These are phyloP conservation scores for Trachymyrmex septentrionalis DNA, from an alignment of 1,140 invertebrate species.

Conservation along the genomic window DNA sequence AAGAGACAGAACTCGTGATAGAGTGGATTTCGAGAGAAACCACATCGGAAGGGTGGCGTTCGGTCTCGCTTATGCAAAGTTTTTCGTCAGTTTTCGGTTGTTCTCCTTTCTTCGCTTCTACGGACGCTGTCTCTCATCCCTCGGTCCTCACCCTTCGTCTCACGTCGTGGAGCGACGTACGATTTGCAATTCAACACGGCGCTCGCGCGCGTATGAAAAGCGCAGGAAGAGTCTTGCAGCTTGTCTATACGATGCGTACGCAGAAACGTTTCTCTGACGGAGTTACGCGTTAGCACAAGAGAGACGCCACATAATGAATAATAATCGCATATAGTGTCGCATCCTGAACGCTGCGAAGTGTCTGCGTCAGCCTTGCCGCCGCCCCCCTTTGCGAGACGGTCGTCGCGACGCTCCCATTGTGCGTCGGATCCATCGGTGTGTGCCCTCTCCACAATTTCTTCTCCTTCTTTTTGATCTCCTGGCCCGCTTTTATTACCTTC, in stretches of 20 bases:
- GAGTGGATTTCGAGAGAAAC: slow-evolving; percentile 14
- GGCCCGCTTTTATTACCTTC: slow-evolving; percentile 82
- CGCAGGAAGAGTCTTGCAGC: slow-evolving; percentile 1
- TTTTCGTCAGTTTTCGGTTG: slow-evolving; percentile 64
- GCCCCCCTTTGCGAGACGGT: slow-evolving; percentile 34
- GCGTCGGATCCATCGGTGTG: slow-evolving; percentile 76
- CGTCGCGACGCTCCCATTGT: slow-evolving; percentile 64
- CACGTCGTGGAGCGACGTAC: slow-evolving; percentile 17
- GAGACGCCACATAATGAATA: slow-evolving; percentile 84
- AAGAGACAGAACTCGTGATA: slow-evolving; percentile 17
- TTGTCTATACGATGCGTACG: slow-evolving; percentile 51
- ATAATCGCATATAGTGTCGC: slow-evolving; percentile 81
- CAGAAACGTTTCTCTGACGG: slow-evolving; percentile 8
- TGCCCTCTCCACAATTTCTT: slow-evolving; percentile 81
- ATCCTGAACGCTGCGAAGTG: slow-evolving; percentile 32
- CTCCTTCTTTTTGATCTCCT: slow-evolving; percentile 63
- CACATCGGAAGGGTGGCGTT: slow-evolving; percentile 26
- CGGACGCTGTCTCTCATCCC: neutral
- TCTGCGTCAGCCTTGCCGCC: slow-evolving; percentile 16
- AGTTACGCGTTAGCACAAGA: slow-evolving; percentile 43
- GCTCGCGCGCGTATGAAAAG: slow-evolving; percentile 55
- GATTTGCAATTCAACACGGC: slow-evolving; percentile 80
- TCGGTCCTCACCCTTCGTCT: slow-evolving; percentile 13
- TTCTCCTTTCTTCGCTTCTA: slow-evolving; percentile 26
- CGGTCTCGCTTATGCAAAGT: slow-evolving; percentile 65